phyloP scores from a whole-genome alignment of 2,888 invertebrate species.

The Protodeltote pygarga region DNA sequence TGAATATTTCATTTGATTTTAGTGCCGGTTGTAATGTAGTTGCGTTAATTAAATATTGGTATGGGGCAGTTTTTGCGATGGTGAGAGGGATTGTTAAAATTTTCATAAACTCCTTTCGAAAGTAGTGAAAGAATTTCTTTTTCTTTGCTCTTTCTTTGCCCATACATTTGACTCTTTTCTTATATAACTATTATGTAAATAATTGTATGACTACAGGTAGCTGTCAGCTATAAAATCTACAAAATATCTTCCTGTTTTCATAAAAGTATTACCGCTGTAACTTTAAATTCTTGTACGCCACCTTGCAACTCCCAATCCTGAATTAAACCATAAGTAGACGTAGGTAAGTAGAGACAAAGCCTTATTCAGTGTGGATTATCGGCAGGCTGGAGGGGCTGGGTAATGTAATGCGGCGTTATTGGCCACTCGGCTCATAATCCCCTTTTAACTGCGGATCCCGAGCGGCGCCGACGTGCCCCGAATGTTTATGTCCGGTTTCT shows the following conservation, averaged over 20 bases:
- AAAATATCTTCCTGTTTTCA: background rate
- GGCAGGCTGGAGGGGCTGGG: slow-evolving; percentile 53
- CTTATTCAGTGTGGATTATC: slow-evolving; percentile 69
- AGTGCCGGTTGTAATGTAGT: slow-evolving; percentile 56
- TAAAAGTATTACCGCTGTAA: background rate
- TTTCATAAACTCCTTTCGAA: slow-evolving; percentile 6
- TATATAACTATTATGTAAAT: background rate
- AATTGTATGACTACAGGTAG: background rate
- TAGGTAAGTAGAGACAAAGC: slow-evolving; percentile 58
- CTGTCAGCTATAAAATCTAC: background rate
- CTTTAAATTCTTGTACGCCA: background rate
- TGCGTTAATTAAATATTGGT: slow-evolving; percentile 52
- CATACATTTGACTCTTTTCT: background rate
- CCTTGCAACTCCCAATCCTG: background rate
- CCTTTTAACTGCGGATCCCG: slow-evolving; percentile 80
- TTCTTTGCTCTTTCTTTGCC: background rate
- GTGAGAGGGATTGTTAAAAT: slow-evolving; percentile 9
- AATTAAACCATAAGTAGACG: slow-evolving; percentile 23
- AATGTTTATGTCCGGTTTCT: slow-evolving; percentile 69
- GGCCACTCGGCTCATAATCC: slow-evolving; percentile 83
- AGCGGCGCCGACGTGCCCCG: slow-evolving; percentile 72
- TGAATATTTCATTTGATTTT: slow-evolving; percentile 66
- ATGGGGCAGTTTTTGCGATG: slow-evolving; percentile 21
- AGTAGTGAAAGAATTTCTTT: too few species aligned
- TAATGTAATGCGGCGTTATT: slow-evolving; percentile 73